Evolutionary conservation across 1,140 invertebrate species (phyloP), one percentile per base, ranked within the genome.

Genomic region (Metaphire vulgaris): DNA sequence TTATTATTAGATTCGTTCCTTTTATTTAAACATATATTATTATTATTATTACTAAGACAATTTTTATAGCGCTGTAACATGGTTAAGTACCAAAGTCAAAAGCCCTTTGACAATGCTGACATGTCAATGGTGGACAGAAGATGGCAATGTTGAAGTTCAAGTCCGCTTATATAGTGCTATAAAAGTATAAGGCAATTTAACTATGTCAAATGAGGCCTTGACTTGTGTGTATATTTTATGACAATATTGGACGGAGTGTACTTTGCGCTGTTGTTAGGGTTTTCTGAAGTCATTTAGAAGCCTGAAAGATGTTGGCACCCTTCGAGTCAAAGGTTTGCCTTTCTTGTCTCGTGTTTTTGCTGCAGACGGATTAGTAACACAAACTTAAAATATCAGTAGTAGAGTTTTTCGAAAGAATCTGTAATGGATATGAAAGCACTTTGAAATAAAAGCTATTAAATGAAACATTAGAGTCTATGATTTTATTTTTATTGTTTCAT

Each of bases 271-370:
- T 74, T 80, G 80, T 69, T 79, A 87, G 85, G 81, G 83, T 77
- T 64, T 86, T 12, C 67, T 83, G 0, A 82, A 84, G 64, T 85
- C 84, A n/a, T 82, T 87, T 26, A 81, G 81, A 30, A 81, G 83
- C 79, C 66, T 87, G 1, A 79, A 81, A 78, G 85, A 88, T 81
- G 80, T 88, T 77, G 87, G 87, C 15, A 83, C 83, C 82, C 79
- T 88, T 1, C 82, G 85, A 76, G 85, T 88, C 0, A 87, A 87
- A 85, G 87, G 86, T 87, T 76, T 28, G 56, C 70, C 26, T 72
- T 69, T 26, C 67, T 69, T 69, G 2, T 69, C 29, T 26, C 67
- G 26, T n/a, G 2, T 26, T n/a, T 69, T n/a, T 14, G 67, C n/a
- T 12, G 29, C 26, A 26, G 12, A 14, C 56, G n/a, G n/a, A n/a